Conservation (phyloP, 2,888 invertebrate genomes). For the Drosophila trichaetosa region DNA sequence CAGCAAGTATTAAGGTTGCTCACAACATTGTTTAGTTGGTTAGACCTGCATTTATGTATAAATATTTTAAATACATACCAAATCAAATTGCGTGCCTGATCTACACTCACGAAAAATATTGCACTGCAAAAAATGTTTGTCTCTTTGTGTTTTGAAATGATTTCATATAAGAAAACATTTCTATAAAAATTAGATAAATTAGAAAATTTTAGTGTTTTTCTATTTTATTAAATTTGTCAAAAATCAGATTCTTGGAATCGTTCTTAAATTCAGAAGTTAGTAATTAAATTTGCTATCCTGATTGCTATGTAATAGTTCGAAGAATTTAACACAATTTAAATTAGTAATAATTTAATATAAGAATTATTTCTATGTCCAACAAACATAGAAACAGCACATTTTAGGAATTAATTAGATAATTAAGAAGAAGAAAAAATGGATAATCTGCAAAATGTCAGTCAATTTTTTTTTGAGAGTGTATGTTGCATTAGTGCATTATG, state of each 20-base stretch:
- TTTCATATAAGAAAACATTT: background rate
- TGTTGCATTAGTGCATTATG: slow-evolving; percentile 6
- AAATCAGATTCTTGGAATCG: background rate
- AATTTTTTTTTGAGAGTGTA: slow-evolving; percentile 1
- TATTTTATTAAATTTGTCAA: too few species aligned
- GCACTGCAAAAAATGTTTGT: background rate
- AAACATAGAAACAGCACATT: background rate
- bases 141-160: background rate
- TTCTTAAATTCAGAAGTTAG: background rate
- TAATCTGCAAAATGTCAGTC: background rate
- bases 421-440: background rate
- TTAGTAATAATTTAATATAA: background rate
- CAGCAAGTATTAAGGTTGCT: background rate
- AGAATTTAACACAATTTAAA: background rate
- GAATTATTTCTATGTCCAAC: background rate
- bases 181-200: background rate
- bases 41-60: slow-evolving; percentile 65
- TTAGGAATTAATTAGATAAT: background rate
- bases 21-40: slow-evolving; percentile 17
- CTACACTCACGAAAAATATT: background rate
- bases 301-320: background rate
- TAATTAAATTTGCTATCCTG: background rate
- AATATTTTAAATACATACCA: slow-evolving; percentile 69
- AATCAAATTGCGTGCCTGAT: slow-evolving; percentile 58
- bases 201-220: too few species aligned